phyloP scores from a whole-genome alignment of 2,113 vertebrate species.

The Pao palembangensis region DNA sequence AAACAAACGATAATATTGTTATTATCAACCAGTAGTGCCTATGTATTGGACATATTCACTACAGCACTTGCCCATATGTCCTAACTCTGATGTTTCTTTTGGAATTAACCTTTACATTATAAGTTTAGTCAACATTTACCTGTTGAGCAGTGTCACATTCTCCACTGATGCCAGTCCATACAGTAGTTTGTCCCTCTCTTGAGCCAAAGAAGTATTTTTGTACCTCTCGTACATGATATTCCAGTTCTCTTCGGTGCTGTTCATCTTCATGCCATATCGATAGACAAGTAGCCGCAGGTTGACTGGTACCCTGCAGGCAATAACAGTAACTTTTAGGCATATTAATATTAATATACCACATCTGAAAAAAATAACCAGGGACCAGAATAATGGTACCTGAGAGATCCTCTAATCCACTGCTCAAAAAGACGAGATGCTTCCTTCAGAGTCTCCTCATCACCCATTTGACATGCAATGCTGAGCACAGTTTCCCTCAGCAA shows the following conservation, averaged over 20 bases:
- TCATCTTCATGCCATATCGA: slow-evolving; percentile 89
- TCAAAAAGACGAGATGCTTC: slow-evolving; percentile 75
- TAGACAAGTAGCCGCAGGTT: slow-evolving; percentile 92
- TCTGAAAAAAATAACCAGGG: too few relatives aligned
- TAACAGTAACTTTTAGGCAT: too few relatives aligned
- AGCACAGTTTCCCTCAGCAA: slow-evolving; percentile 84
- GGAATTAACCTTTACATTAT: too few relatives aligned
- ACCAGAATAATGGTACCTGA: slow-evolving; percentile 43
- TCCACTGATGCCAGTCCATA: slow-evolving; percentile 89
- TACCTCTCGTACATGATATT: slow-evolving; percentile 82
- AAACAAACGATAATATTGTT: too few relatives aligned
- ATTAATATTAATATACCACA: too few relatives aligned
- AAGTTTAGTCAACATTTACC: slow-evolving; percentile 60
- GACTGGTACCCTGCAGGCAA: slow-evolving; percentile 69
- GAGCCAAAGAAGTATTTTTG: slow-evolving; percentile 78
- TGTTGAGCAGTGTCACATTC: slow-evolving; percentile 77
- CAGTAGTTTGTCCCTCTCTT: slow-evolving; percentile 95
- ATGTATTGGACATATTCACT: too few relatives aligned
- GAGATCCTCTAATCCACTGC: slow-evolving; percentile 70
- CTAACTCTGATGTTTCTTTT: too few relatives aligned
- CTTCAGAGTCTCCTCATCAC: slow-evolving; percentile 66
- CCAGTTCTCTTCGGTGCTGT: slow-evolving; percentile 77
- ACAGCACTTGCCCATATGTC: too few relatives aligned
- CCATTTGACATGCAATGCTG: slow-evolving; percentile 84
- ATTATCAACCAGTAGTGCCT: too few relatives aligned